A percentile compares a stretch with the other conserved stretches of the same genome.
These are phyloP conservation scores for Anas platyrhynchos DNA, from an alignment of 2,113 vertebrate genomes.

Conservation along the genomic window DNA sequence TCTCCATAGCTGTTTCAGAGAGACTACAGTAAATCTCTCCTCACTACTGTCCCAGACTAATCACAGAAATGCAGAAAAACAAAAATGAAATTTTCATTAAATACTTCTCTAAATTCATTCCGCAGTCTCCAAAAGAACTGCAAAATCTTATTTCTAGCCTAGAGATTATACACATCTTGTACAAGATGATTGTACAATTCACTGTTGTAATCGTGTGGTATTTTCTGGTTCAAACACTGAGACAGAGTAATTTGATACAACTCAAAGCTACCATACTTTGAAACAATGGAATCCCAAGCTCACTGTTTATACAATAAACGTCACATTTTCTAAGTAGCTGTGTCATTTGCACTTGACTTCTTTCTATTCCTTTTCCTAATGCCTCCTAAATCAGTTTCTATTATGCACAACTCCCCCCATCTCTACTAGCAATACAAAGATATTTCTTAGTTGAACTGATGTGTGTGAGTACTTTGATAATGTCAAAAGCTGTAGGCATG, in stretches of 20 bases:
- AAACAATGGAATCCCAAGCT: background rate
- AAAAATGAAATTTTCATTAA: background rate
- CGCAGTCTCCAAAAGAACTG: background rate
- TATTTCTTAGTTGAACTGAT: background rate
- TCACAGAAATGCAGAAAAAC: background rate
- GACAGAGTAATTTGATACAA: background rate
- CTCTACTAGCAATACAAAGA: background rate
- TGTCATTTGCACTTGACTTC: background rate
- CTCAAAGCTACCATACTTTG: background rate
- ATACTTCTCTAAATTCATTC: background rate
- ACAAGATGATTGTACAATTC: background rate
- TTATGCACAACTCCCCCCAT: background rate
- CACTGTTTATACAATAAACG: background rate
- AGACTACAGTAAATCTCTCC: background rate
- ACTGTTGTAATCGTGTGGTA: background rate
- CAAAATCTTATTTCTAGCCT: background rate
- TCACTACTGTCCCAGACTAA: background rate
- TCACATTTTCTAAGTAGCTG: background rate
- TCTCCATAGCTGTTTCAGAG: background rate
- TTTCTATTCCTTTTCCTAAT: background rate
- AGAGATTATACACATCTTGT: background rate
- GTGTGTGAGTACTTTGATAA: background rate
- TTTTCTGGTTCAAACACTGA: background rate
- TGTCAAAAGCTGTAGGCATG: background rate
- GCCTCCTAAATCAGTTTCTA: background rate